Evolutionary conservation across 2,888 invertebrate genomes (phyloP).

Genomic region (Tipula helvola): DNA sequence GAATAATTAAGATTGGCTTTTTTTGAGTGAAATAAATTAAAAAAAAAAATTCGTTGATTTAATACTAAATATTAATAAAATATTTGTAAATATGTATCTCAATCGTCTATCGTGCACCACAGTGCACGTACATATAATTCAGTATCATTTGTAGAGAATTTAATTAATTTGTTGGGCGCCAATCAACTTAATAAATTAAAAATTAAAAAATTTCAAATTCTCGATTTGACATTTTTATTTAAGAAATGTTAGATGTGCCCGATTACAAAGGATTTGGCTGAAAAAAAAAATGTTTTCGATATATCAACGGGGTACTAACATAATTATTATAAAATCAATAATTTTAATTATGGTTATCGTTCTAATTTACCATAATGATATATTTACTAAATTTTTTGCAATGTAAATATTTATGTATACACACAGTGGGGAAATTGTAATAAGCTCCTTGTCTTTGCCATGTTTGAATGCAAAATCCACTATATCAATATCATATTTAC

Average conservation of each 20-base stretch:
- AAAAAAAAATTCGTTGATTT: neutral
- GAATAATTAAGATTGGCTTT: constrained; percentile 4
- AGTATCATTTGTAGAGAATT: neutral
- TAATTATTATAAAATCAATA: neutral
- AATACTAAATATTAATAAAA: neutral
- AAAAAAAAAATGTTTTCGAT: neutral
- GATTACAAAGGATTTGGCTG: neutral
- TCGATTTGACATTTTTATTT: neutral
- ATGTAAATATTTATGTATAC: neutral
- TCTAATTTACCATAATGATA: neutral
- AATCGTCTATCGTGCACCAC: neutral
- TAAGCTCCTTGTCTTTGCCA: neutral
- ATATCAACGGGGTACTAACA: neutral
- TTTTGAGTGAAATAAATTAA: neutral
- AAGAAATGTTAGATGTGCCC: neutral
- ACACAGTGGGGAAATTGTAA: too few relatives aligned
- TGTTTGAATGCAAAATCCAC: neutral
- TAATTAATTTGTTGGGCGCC: neutral
- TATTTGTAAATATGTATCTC: neutral
- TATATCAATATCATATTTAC: neutral
- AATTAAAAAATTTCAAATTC: neutral
- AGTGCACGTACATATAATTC: neutral
- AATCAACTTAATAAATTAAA: neutral
- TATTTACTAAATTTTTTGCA: neutral
- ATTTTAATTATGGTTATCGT: neutral